These are phyloP conservation scores for Drosophila meridionalis DNA, from an alignment of 2,888 invertebrate species.

Conservation along the genomic window DNA sequence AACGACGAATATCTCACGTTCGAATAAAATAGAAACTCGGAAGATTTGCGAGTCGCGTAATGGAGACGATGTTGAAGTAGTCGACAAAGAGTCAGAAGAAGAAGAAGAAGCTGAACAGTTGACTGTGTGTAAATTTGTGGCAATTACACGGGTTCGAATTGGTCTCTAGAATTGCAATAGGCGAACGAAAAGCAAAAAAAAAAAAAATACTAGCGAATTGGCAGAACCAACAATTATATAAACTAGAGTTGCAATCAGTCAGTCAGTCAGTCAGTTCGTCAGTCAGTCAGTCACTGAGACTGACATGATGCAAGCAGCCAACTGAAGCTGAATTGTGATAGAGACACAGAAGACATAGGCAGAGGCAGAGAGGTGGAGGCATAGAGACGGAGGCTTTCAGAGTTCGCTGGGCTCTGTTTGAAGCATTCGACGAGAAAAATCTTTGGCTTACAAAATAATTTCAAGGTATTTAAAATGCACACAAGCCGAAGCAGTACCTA, in stretches of 20 bases:
- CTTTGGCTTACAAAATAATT: constrained; percentile 63
- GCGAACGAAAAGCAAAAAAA: constrained; percentile 8
- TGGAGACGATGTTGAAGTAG: constrained; percentile 42
- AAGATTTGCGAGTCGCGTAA: constrained; percentile 38
- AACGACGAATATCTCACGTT: constrained; percentile 52
- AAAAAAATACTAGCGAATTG: constrained; percentile 35
- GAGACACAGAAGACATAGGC: constrained; percentile 19
- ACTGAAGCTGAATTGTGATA: constrained; percentile 25
- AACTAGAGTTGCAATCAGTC: constrained; percentile 69
- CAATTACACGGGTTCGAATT: constrained; percentile 61
- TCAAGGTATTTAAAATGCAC: constrained; percentile 78
- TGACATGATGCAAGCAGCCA: constrained; percentile 53
- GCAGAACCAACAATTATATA: constrained; percentile 76
- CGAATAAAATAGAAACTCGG: constrained; percentile 47
- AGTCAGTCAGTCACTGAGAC: constrained; percentile 20
- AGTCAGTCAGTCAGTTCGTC: constrained; percentile 27
- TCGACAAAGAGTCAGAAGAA: background rate
- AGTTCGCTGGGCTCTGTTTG: constrained; percentile 34
- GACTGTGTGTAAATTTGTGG: constrained; percentile 65
- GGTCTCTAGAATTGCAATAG: constrained; percentile 62
- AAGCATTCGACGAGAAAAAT: constrained; percentile 60
- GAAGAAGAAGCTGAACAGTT: constrained; percentile 21
- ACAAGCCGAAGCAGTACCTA: constrained; percentile 55
- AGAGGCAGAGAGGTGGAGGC: constrained; percentile 8
- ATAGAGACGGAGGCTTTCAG: constrained; percentile 4